Base-by-base conservation (phyloP, 1,140 invertebrate genomes). In the Meteorus sp. region DNA sequence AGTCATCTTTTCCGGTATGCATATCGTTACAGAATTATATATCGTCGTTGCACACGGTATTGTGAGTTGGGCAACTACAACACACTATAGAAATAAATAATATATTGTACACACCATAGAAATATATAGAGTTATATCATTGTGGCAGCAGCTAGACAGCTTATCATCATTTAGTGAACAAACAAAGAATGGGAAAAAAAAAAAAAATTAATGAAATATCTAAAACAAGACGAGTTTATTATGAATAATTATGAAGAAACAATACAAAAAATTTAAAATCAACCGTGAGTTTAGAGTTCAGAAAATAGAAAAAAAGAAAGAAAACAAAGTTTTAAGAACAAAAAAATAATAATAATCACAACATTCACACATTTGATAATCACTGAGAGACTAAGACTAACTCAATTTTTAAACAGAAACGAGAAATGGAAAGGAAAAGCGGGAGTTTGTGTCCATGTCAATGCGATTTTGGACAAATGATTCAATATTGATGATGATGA, bases 321-420 rank as follows among this genome's bases (percentile, higher is more conserved):
- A 64, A 61, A 71, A 61, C 61, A 70, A 67, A 66, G 61, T 33
- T 33, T 33, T 39, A 15, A n/a, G n/a, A n/a, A 39, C 35, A 7
- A 15, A 39, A 13, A 39, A 13, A n/a, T n/a, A 4, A 39, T 39
- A 39, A 65, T 67, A 69, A 66, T 67, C 71, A 67, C 64, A 61
- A 67, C 64, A 69, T 56, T 72, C 69, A 74, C 65, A 78, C 75
- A 75, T 73, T 80, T 78, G 78, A 80, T 79, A 80, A 80, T 80
- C 78, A 80, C 74, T 79, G 77, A 80, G 78, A 80, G 78, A 71
- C 74, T 78, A 80, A 80, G 78, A 80, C 78, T 80, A 80, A 80
- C 77, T 76, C 74, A 70, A 74, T 70, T 77, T 76, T 75, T 70
- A 64, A 44, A 62, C 27, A 35, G 33, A 33, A 45, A 33, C 45